phyloP scores from a whole-genome alignment of 2,888 invertebrate genomes.

The Pachliopta kotzebuea region DNA sequence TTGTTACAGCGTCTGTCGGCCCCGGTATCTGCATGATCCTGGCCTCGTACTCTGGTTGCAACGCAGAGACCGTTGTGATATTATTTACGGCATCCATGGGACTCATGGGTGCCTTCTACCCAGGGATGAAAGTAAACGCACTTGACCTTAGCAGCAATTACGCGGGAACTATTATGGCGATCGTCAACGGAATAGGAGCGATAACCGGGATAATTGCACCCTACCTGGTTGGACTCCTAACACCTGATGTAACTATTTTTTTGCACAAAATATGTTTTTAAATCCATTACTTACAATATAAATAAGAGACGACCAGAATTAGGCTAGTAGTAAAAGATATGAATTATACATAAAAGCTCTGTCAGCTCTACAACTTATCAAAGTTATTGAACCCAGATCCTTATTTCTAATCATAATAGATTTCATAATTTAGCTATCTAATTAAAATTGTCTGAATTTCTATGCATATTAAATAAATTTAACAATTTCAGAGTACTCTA shows the following conservation, averaged over 20 bases:
- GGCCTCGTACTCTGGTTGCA: constrained; percentile 84
- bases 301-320: not conserved
- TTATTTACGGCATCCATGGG: constrained; percentile 85
- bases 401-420: too few relatives aligned
- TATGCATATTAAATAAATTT: not conserved
- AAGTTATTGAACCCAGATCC: too few relatives aligned
- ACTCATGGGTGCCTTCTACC: constrained; percentile 85
- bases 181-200: constrained; percentile 86
- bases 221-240: constrained; percentile 83
- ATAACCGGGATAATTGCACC: constrained; percentile 86
- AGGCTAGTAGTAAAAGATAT: too few relatives aligned
- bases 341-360: too few relatives aligned
- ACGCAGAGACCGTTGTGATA: constrained; percentile 80
- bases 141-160: constrained; percentile 84
- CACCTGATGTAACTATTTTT: constrained; percentile 77
- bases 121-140: constrained; percentile 86
- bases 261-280: too few relatives aligned
- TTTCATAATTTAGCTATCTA: too few relatives aligned
- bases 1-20: constrained; percentile 79
- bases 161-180: constrained; percentile 85
- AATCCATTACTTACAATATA: not conserved
- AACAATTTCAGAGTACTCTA: constrained; percentile 78
- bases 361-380: too few relatives aligned
- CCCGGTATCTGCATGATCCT: constrained; percentile 84
- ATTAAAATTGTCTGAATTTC: too few relatives aligned